Conservation (phyloP, 2,888 invertebrate genomes). For the Siphonodentalium dalli region DNA sequence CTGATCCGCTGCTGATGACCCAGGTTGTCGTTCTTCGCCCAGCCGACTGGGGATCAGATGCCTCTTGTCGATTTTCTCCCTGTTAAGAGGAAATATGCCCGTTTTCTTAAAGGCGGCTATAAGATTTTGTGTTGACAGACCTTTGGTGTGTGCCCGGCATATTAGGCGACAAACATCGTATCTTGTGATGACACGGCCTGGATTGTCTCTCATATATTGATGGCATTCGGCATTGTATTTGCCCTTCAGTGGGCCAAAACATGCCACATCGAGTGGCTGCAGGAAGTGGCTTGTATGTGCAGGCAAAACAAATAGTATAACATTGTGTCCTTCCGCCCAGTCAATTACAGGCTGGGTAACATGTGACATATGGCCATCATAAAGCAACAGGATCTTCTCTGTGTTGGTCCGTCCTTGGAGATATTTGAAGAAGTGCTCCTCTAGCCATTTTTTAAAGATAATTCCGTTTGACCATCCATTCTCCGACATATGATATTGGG, state of each 20-base stretch:
- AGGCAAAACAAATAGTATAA: constrained; percentile 31
- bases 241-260: constrained; percentile 26
- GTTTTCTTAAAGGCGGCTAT: constrained; percentile 20
- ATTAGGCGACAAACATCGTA: constrained; percentile 21
- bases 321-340: constrained; percentile 22
- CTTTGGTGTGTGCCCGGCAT: constrained; percentile 17
- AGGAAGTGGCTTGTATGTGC: constrained; percentile 25
- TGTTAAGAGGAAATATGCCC: constrained; percentile 24
- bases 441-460: constrained; percentile 6
- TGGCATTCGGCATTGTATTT: constrained; percentile 23
- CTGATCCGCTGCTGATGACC: no score
- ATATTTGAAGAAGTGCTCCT: no score
- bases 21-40: no score
- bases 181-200: constrained; percentile 19
- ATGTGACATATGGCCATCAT: constrained; percentile 29
- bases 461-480: constrained; percentile 7
- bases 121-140: constrained; percentile 21
- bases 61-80: no score
- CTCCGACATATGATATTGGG: no score
- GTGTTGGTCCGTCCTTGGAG: not conserved
- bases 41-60: no score
- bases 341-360: constrained; percentile 16
- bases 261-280: constrained; percentile 24
- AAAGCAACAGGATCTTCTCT: constrained; percentile 11
- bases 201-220: constrained; percentile 16